Evolutionary conservation across 1,140 invertebrate species (phyloP).

Genomic region (Pantala flavescens): DNA sequence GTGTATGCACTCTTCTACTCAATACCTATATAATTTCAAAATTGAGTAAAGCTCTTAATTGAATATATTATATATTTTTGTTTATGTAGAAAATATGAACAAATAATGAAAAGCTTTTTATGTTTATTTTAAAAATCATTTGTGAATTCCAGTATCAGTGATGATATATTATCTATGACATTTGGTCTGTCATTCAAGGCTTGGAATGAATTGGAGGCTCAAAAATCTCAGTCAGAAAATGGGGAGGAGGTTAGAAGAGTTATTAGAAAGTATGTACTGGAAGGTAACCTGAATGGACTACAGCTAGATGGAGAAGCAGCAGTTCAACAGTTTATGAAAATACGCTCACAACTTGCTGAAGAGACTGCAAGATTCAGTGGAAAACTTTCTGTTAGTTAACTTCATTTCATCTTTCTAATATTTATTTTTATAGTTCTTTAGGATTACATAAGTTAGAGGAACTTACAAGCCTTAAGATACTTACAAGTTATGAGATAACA

Average conservation of each 20-base stretch:
- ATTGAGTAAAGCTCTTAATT: no score
- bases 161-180: no score
- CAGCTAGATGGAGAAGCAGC: conserved; percentile 36
- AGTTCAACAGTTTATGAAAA: conserved; percentile 34
- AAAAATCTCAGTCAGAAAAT: conserved; percentile 38
- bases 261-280: conserved; percentile 64
- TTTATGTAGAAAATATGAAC: no score
- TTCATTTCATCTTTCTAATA: not conserved
- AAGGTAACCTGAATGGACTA: conserved; percentile 71
- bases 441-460: no score
- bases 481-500: no score
- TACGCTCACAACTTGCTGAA: conserved; percentile 38
- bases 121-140: no score
- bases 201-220: conserved; percentile 4
- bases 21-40: no score
- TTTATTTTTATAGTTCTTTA: not conserved
- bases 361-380: conserved; percentile 47
- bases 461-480: not conserved
- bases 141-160: no score
- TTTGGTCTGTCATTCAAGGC: no score
- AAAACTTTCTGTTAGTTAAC: conserved; percentile 43
- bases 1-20: no score
- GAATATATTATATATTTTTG: no score
- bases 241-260: conserved; percentile 58
- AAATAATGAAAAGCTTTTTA: no score